Base-by-base conservation (phyloP, 2,797 vertebrate species). In the Orestias chungarensis region DNA sequence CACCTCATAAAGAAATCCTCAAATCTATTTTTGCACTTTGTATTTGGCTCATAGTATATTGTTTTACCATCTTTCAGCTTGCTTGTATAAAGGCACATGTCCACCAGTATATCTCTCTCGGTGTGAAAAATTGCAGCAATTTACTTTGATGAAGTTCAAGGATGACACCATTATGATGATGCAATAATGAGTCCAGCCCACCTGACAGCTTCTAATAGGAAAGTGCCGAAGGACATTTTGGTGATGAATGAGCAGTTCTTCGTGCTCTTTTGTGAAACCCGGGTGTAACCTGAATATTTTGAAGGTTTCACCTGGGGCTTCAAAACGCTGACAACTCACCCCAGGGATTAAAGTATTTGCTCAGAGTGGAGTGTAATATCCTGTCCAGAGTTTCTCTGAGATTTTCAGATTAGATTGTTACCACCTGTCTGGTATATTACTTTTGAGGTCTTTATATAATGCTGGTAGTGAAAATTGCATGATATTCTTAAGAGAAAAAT, bases 141-240 rank as follows among this genome's bases (percentile, higher is more conserved):
- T 62, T 94, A 93, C 87, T 75, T 83, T 93, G 92, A 94, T 94
- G 88, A 92, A 93, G 93, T 93, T 93, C 90, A 94, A 91, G 88
- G 91, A 93, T 94, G 91, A 92, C 92, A 91, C 89, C 87, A 88
- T 92, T 90, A 91, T 88, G 88, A 92, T 92, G 89, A 93, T 90
- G 88, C 86, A 91, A 90, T 91, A 92, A 93, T 90, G 89, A 88
- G 86, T 68, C 81, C 81, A 46, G 71, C 88, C 88, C 88, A 89
- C 82, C 82, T 93, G 87, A 91, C 86, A 88, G 86, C 44, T 85
- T 81, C 87, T 93, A 92, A 93, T 93, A 89, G 91, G 82, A 91
- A 88, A 81, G 78, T 86, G 82, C 89, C 88, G 82, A 88, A 92
- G 88, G 89, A 91, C 87, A 86, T 88, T 83, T 74, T 40, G 4